Conservation (phyloP, 2,888 invertebrate genomes). For the Sisyra terminalis region DNA sequence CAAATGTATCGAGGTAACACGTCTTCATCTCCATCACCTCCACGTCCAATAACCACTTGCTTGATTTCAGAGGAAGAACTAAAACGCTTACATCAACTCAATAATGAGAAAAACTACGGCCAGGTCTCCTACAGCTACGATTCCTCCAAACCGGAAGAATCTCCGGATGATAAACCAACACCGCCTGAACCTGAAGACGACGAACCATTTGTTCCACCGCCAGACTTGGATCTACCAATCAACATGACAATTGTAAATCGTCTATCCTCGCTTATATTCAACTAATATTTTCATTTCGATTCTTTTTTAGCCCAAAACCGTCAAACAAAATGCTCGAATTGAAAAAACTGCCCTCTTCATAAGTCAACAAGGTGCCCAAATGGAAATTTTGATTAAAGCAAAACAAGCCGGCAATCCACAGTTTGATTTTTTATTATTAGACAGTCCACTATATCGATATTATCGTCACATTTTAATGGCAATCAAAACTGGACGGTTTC, state of each 20-base stretch:
- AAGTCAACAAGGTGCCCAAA: slow-evolving; percentile 81
- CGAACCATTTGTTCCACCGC: slow-evolving; percentile 57
- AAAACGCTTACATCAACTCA: slow-evolving; percentile 62
- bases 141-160: slow-evolving; percentile 29
- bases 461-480: slow-evolving; percentile 61
- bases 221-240: slow-evolving; percentile 56
- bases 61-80: slow-evolving; percentile 72
- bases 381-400: slow-evolving; percentile 97
- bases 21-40: not conserved
- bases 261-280: not conserved
- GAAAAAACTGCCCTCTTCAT: slow-evolving; percentile 88
- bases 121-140: slow-evolving; percentile 70
- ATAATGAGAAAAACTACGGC: slow-evolving; percentile 31
- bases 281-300: not conserved
- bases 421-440: slow-evolving; percentile 85
- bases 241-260: slow-evolving; percentile 55
- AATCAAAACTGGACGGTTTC: slow-evolving; percentile 51
- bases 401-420: slow-evolving; percentile 89
- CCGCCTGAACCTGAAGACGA: slow-evolving; percentile 37
- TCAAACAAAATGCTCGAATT: slow-evolving; percentile 83
- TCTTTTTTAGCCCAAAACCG: slow-evolving; percentile 56
- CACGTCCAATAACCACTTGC: not conserved
- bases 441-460: slow-evolving; percentile 69
- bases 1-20: slow-evolving; percentile 72
- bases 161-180: slow-evolving; percentile 24